Evolutionary conservation across 2,113 vertebrate species (phyloP).

Genomic region (Malurus elegans): DNA sequence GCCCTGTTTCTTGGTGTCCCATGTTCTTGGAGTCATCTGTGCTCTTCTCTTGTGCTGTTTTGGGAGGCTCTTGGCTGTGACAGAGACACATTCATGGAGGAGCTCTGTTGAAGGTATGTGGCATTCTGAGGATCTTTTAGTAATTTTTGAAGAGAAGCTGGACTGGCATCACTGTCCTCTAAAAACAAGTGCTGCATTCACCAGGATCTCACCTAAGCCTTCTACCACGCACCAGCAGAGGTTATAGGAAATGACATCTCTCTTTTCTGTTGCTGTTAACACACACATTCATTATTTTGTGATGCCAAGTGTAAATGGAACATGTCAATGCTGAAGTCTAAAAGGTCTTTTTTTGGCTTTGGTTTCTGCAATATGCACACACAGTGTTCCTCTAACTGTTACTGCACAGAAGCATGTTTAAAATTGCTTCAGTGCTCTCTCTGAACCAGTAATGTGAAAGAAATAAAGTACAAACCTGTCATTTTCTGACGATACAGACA

Average conservation of each 20-base stretch:
- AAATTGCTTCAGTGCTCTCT: not conserved
- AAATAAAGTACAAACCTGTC: not conserved
- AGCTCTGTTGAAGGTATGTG: not conserved
- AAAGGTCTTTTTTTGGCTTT: not conserved
- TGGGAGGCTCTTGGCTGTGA: not conserved
- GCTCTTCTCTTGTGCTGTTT: not conserved
- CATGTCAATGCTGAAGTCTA: not conserved
- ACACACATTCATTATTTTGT: not conserved
- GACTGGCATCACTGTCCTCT: not conserved
- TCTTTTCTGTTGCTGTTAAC: not conserved
- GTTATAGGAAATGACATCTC: not conserved
- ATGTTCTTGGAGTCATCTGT: not conserved
- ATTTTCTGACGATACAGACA: not conserved
- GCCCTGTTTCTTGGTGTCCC: not conserved
- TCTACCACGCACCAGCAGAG: not conserved
- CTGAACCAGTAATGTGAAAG: not conserved
- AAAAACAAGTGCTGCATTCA: not conserved
- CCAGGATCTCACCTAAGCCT: not conserved
- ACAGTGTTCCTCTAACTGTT: not conserved
- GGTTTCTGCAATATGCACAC: not conserved
- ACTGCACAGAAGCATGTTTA: not conserved
- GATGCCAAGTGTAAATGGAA: not conserved
- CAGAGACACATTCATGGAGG: not conserved
- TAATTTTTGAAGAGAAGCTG: not conserved
- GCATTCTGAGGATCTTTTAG: not conserved